Evolutionary conservation across 2,888 invertebrate genomes (phyloP), one percentile per base, ranked within the genome.

Genomic region (Furcula furcula): DNA sequence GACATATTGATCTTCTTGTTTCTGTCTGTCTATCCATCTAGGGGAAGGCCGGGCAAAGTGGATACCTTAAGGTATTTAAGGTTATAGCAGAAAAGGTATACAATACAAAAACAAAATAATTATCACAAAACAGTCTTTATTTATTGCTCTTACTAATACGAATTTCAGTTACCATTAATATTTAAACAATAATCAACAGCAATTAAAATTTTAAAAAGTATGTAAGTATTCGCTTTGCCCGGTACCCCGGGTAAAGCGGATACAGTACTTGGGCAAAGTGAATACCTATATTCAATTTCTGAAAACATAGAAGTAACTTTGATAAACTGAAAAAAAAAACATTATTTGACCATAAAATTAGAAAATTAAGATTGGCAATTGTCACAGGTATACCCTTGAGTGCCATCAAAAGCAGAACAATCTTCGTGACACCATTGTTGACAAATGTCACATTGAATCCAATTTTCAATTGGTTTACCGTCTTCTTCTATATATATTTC

Each of bases 381-480:
- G 11, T 47, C 47, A 47, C 47, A 54, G 20, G 29, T 38, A 50
- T 42, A 54, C 27, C 33, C 37, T 41, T 37, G 29, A 36, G 39
- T 46, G 34, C 48, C 45, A 39, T 45, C 43, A 31, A 45, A 47
- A 19, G 48, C 40, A 19, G 46, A 44, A 52, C 48, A 41, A 23
- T 41, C 31, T 40, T 51, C 45, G 37, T 48, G 48, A 46, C 45
- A 45, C 41, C 43, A 48, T 45, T 43, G 45, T 36, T 44, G 44
- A 42, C 44, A 49, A 37, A 37, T 40, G 32, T 45, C 40, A 50
- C 55, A 53, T 38, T 30, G 43, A 41, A 46, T 47, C 47, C 47
- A 49, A 41, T 51, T 43, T 43, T 55, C 49, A 46, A 44, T 49
- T 31, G 51, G 46, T 37, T 45, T 35, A 39, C 20, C 41, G 22